Evolutionary conservation across 2,888 invertebrate genomes (phyloP), one percentile per base, ranked within the genome.

Genomic region (Tetragnatha montana): DNA sequence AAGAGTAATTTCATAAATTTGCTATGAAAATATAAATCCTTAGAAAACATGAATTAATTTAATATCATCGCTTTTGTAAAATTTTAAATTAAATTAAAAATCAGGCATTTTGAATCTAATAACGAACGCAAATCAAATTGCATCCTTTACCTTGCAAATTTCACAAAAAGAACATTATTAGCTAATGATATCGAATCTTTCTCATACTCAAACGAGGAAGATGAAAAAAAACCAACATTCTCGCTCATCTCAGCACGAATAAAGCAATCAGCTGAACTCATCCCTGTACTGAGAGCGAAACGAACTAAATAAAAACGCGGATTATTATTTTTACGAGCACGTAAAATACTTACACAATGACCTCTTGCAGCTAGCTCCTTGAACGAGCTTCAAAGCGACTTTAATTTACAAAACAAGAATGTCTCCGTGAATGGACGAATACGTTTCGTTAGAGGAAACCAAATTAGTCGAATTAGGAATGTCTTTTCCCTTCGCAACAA

Each of bases 401-500:
- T 82, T 82, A 82, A 74, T 82, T 82, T 74, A 35, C 82, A 74
- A 74, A 82, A 74, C 35, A 73, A 73, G 60, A 82, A 60, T 74
- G 50, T 50, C 60, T 60, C 8, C 60, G 10, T 60, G 8, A 60
- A 60, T 60, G 60, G 70, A 71, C 21, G 50, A 4, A 22, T 12
- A 70, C 14, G 19, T 22, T 73, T 73, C 73, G 70, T 47, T 49
- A 81, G 73, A 10, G 47, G 80, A 21, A 79, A 78, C 71, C 49
- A 88, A 88, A 88, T 88, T 88, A 88, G 87, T 88, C 71, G 87
- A 88, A 88, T 88, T 88, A 88, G 82, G 81, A 51, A 82, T 79
- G 79, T 50, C 22, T 83, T 60, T 79, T 76, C 81, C 35, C 19
- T 80, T 88, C 81, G 82, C 87, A 88, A 88, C 81, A n/a, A n/a